A percentile compares a stretch with the other conserved stretches of the same genome.
phyloP scores from a whole-genome alignment of 2,888 invertebrate species.

The Eulithis testata region DNA sequence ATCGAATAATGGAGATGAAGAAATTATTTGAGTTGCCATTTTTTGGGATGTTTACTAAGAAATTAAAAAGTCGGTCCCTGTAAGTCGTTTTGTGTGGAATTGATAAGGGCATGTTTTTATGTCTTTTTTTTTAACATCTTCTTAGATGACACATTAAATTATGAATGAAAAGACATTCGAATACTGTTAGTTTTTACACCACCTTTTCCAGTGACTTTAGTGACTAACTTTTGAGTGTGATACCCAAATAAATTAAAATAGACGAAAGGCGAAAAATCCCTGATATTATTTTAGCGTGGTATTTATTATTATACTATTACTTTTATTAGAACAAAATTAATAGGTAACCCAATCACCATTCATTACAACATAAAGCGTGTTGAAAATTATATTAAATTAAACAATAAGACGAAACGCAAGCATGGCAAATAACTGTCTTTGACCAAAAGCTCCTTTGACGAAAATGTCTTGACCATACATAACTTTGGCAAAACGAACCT shows the following conservation, averaged over 20 bases:
- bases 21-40: slow-evolving; percentile 69
- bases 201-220: slow-evolving; percentile 6
- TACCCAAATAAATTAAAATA: slow-evolving; percentile 1
- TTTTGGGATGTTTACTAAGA: slow-evolving; percentile 70
- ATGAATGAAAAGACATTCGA: background rate
- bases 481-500: too few relatives aligned
- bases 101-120: slow-evolving; percentile 32
- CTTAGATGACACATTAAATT: background rate
- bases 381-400: too few relatives aligned
- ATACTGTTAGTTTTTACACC: background rate
- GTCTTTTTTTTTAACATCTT: background rate
- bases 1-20: slow-evolving; percentile 63
- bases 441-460: too few relatives aligned
- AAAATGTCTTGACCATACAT: too few relatives aligned
- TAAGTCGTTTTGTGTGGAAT: slow-evolving; percentile 57
- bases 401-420: too few relatives aligned
- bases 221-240: slow-evolving; percentile 36
- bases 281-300: background rate
- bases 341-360: too few relatives aligned
- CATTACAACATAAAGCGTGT: too few relatives aligned
- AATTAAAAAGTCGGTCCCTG: slow-evolving; percentile 68
- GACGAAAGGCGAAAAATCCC: background rate
- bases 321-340: too few relatives aligned
- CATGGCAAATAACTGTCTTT: too few relatives aligned
- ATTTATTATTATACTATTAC: too few relatives aligned